Conservation (phyloP, 2,888 invertebrate genomes). For the Eupithecia abbreviata region DNA sequence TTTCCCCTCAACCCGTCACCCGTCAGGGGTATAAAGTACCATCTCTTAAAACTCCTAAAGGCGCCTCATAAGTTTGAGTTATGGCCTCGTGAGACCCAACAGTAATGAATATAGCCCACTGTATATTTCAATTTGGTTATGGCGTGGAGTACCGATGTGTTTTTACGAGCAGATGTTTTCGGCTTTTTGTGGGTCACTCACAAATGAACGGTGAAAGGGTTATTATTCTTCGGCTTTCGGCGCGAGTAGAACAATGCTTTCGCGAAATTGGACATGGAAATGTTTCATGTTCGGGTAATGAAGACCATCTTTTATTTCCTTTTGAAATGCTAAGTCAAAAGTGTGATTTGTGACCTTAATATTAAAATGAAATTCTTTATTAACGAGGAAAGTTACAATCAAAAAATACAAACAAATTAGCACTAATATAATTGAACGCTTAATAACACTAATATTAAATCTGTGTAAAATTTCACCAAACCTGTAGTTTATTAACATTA, state of each 20-base stretch:
- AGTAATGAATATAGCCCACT: slow-evolving; percentile 77
- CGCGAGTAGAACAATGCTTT: slow-evolving; percentile 15
- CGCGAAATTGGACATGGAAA: slow-evolving; percentile 16
- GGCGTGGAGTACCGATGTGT: slow-evolving; percentile 59
- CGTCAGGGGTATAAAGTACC: slow-evolving; percentile 45
- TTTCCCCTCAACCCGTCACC: slow-evolving; percentile 48
- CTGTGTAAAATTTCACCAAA: too few relatives aligned
- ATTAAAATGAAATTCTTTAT: too few relatives aligned
- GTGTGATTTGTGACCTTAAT: neutral
- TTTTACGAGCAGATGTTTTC: slow-evolving; percentile 59
- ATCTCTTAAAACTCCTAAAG: slow-evolving; percentile 75
- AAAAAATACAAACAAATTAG: too few relatives aligned
- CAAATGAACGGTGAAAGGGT: slow-evolving; percentile 38
- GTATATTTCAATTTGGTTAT: slow-evolving; percentile 79
- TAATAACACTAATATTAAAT: too few relatives aligned
- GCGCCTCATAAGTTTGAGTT: slow-evolving; percentile 76
- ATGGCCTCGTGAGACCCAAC: slow-evolving; percentile 62
- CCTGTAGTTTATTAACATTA: neutral
- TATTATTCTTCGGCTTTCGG: slow-evolving; percentile 34
- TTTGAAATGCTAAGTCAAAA: neutral
- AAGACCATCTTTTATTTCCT: slow-evolving; percentile 3
- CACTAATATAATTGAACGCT: too few relatives aligned
- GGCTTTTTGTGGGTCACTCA: slow-evolving; percentile 44
- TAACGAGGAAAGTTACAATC: too few relatives aligned
- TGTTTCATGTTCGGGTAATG: slow-evolving; percentile 5